These are phyloP conservation scores for Nebria salina DNA, from an alignment of 2,888 invertebrate species.

Conservation along the genomic window DNA sequence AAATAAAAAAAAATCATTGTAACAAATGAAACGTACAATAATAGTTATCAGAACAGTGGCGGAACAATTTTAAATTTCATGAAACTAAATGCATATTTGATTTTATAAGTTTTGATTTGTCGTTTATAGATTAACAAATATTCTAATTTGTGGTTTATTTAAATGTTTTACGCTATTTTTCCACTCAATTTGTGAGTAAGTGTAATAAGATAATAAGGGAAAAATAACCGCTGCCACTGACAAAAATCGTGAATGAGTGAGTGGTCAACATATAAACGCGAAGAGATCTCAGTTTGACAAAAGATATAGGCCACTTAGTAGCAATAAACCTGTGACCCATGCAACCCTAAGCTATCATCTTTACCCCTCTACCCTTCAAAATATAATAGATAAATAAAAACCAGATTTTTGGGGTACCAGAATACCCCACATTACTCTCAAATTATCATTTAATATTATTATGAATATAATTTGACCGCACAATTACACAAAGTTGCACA, in stretches of 20 bases:
- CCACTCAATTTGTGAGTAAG: too few relatives aligned
- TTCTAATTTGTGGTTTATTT: too few relatives aligned
- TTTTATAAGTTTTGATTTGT: too few relatives aligned
- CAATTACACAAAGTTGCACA: constrained; percentile 6
- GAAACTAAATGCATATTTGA: too few relatives aligned
- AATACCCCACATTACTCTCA: constrained; percentile 21
- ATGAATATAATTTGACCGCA: constrained; percentile 39
- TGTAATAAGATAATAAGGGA: too few relatives aligned
- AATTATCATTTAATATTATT: constrained; percentile 40
- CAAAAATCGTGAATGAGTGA: constrained; percentile 18
- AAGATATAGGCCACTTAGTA: constrained; percentile 45
- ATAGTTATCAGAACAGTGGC: background rate
- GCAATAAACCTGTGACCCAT: constrained; percentile 43
- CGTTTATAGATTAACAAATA: too few relatives aligned
- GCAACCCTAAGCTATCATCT: constrained; percentile 37
- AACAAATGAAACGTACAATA: background rate
- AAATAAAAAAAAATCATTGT: background rate
- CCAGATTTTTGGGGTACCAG: constrained; percentile 32
- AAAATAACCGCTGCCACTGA: background rate
- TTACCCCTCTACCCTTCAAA: constrained; percentile 16
- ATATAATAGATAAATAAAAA: constrained; percentile 31
- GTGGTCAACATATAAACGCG: constrained; percentile 39
- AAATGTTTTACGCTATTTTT: too few relatives aligned
- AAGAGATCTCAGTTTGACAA: constrained; percentile 38
- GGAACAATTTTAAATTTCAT: background rate